phyloP scores from a whole-genome alignment of 2,113 vertebrate genomes.

The Neotragus moschatus region DNA sequence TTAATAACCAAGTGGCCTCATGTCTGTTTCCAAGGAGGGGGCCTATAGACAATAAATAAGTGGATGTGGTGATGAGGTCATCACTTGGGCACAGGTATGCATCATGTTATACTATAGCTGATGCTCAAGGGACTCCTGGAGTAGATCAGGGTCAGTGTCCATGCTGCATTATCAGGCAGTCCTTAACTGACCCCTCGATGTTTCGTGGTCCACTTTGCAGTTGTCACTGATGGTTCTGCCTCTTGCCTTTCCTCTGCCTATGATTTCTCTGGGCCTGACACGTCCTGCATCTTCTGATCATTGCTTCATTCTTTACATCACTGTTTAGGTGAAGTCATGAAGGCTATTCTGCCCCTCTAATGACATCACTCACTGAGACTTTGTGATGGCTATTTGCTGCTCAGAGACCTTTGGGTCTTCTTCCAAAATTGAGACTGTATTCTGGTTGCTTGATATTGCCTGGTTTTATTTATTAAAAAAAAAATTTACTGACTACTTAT shows the following conservation, averaged over 20 bases:
- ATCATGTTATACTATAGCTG: background rate
- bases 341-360: background rate
- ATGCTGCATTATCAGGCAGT: rapidly evolving
- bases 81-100: background rate
- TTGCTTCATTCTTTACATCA: background rate
- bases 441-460: background rate
- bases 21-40: background rate
- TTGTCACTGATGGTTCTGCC: background rate
- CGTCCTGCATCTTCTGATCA: background rate
- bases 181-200: background rate
- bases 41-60: background rate
- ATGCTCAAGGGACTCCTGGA: background rate
- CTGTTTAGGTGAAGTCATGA: background rate
- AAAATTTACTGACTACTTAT: background rate
- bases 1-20: background rate
- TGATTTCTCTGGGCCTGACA: background rate
- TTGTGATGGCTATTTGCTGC: background rate
- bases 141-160: background rate
- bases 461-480: background rate
- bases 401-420: background rate
- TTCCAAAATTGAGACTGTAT: background rate
- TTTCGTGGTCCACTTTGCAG: background rate
- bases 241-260: background rate
- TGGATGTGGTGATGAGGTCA: background rate
- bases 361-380: background rate